Base-by-base conservation (phyloP, 2,113 vertebrate species). In the Neoarius graeffei region DNA sequence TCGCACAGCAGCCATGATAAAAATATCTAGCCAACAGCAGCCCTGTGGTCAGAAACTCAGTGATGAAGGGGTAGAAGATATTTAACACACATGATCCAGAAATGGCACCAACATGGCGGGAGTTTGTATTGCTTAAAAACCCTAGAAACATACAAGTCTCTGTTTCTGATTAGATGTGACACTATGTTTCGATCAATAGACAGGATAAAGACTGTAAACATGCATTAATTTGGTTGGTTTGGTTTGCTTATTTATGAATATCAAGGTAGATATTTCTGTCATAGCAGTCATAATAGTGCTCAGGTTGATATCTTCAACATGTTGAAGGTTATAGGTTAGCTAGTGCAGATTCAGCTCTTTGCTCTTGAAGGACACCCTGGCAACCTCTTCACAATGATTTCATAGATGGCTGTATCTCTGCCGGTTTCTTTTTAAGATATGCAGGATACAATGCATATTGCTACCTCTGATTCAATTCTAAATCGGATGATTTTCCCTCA, bases 331-430 rank as follows among this genome's bases (percentile, higher is more conserved):
- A 30, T 52, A 79, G 71, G 60, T 86, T 62, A 73, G 10, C 66
- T 73, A 59, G 52, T 60, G 35, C 59, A 84, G 48, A 84, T 15
- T 35, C 77, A 77, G 74, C 42, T 67, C 48, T 35, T 84, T 54
- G 14, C 64, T 81, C 20, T 56, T 56, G 30, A 85, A 25, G 42
- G 67, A 42, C 42, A 73, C 48, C 66, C 67, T 66, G 15, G 56
- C 79, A 76, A 81, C 71, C 79, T 76, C 69, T 83, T 88, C 60
- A 88, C 23, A n/a, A 59, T 27, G 60, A 66, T 82, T 62, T 54
- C 11, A 52, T 27, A 56, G 15, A 23, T 85, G 69, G 83, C 48
- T 77, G 42, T 73, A 76, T 85, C 76, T 85, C 59, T 27, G 57
- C 7, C n/a, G 11, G 17, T 27, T 66, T 66, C 50, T 6, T 54